Base-by-base conservation (phyloP, 2,797 vertebrate genomes). In the Gambusia yucatana region DNA sequence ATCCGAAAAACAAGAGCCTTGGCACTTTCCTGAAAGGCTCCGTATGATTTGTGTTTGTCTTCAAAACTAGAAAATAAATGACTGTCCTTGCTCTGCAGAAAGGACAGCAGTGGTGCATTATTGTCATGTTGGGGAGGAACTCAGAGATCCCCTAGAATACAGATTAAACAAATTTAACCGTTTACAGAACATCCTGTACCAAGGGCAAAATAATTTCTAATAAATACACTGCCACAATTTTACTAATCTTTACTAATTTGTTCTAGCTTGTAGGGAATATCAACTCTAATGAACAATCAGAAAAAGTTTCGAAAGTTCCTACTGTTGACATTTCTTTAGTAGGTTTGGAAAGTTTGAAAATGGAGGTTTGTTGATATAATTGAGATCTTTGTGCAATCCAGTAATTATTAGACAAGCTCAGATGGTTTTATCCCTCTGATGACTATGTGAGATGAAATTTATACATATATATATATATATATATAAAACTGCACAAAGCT, bases 351-450 rank as follows among this genome's bases (percentile, higher is more conserved):
- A 69, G 39, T 69, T 7, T 20, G 11, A 57, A 57, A 57, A 28
- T 57, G 39, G 43, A 70, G 22, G 44, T 0, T 70, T 46, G 25
- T 57, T 55, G 28, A 36, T 75, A 50, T 0, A 9, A 76, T 69
- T 65, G 7, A 50, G 50, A 75, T 75, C 84, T 82, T 55, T 63
- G 70, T 86, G 83, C 88, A 93, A 93, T 93, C 89, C 88, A 79
- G 50, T 72, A 80, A 82, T 83, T 87, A 89, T 89, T 82, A 87
- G 79, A 78, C 80, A 44, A 82, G 82, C 82, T 71, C 77, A 69
- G 82, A 69, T 78, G 75, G 82, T 86, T 85, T 76, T 80, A 93
- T 90, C 91, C 84, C 81, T 74, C 70, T 79, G 72, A 67, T 85
- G 85, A 88, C 73, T 78, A 82, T 41, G 76, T 75, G 86, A 63